Base-by-base conservation (phyloP, 2,113 vertebrate genomes). In the Stigmatopora nigra region DNA sequence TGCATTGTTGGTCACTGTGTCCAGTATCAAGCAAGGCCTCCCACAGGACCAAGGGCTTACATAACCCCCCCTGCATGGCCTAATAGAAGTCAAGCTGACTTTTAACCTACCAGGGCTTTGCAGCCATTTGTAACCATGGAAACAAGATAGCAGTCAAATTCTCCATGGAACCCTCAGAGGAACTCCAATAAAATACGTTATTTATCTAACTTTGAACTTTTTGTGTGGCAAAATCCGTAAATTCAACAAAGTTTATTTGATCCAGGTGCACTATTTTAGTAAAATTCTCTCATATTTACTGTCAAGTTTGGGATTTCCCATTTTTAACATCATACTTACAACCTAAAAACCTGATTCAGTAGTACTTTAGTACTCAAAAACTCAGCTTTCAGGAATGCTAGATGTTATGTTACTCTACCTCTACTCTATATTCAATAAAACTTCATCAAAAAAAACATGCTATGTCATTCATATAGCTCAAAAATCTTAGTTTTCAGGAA, bases 31-130 rank as follows among this genome's bases (percentile, higher is more conserved):
- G 41, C 70, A 25, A 7, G 41, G 68, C 49, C 48, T 44, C 67
- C 46, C n/a, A 31, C 63, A 65, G 17, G 13, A 72, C 74, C 75
- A 41, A 65, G 31, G 55, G 64, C 67, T 84, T 86, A 72, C 65
- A 67, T 86, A 86, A 88, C 64, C 62, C 60, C 0, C 25, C 55
- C 61, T 62, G 64, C 56, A 52, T 49, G 53, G 36, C 55, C 35
- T 48, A 71, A 71, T 35, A 70, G 41, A 55, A 65, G 64, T 62
- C 55, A 61, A 67, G 59, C 48, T 60, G 14, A 58, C 66, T 57
- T 52, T 64, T 61, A 55, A 62, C 31, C 20, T 51, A 70, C 19
- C 44, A 49, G 63, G 64, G 25, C 52, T 57, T 52, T 64, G 62
- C 58, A 48, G 58, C 49, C 46, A 74, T 70, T 70, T 70, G 52